Evolutionary conservation across 2,113 vertebrate genomes (phyloP).

Genomic region (Proteles cristata): DNA sequence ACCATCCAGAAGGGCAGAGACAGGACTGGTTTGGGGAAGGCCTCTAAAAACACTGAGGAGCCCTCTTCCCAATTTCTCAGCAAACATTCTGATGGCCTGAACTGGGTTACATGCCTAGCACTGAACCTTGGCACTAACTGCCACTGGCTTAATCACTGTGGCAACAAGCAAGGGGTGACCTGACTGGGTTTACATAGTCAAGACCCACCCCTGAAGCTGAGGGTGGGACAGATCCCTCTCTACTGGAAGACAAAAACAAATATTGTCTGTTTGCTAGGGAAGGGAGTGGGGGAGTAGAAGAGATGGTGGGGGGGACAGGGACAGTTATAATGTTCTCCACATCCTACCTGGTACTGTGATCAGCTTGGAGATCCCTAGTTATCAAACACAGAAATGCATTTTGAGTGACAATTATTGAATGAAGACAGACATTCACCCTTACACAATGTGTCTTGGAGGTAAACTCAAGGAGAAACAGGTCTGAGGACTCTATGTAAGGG

Average conservation of each 20-base stretch:
- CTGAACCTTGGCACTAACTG: neutral
- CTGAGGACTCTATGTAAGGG: neutral
- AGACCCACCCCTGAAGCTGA: neutral
- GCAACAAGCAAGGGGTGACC: neutral
- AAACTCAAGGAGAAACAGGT: slow-evolving; percentile 36
- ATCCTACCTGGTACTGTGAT: neutral
- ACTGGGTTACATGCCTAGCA: neutral
- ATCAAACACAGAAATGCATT: slow-evolving; percentile 19
- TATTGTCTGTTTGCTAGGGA: neutral
- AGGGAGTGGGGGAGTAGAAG: neutral
- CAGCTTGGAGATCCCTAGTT: neutral
- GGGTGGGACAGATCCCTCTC: neutral
- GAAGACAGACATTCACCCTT: neutral
- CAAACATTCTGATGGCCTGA: neutral
- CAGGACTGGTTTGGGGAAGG: neutral
- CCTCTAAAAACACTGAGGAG: neutral
- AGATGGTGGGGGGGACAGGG: neutral
- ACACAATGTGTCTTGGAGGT: neutral
- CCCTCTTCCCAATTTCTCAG: neutral
- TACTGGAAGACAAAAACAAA: slow-evolving; percentile 12
- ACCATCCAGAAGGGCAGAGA: neutral
- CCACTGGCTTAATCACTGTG: neutral
- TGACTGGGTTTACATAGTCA: neutral
- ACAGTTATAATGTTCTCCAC: neutral
- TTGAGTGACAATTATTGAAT: neutral